Evolutionary conservation across 2,797 vertebrate species (phyloP).

Genomic region (Lerista edwardsae): DNA sequence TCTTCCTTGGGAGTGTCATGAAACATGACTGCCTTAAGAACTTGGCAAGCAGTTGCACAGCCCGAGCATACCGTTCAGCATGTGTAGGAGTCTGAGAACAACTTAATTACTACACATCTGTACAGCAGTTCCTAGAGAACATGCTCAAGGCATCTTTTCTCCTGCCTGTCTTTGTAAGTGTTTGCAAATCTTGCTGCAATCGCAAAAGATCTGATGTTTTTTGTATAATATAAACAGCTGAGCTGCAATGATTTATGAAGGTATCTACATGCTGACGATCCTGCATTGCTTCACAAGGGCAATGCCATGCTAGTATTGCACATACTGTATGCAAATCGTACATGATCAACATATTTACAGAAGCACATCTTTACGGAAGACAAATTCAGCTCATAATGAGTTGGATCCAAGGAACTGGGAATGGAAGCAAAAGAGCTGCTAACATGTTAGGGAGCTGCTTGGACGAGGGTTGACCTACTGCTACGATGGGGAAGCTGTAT

Average conservation of each 20-base stretch:
- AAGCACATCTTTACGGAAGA: not conserved
- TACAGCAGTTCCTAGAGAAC: conserved; percentile 20
- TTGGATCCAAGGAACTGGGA: not conserved
- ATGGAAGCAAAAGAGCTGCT: not conserved
- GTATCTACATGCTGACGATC: conserved; percentile 11
- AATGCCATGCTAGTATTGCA: not conserved
- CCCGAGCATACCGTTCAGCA: conserved; percentile 54
- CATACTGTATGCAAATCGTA: not conserved
- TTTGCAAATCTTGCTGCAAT: conserved; percentile 8
- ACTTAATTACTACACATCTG: conserved; percentile 53
- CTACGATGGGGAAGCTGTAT: not conserved
- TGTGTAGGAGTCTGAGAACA: conserved; percentile 49
- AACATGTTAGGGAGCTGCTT: not conserved
- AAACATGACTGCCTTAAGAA: conserved; percentile 65
- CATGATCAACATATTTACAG: no score
- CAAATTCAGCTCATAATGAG: not conserved
- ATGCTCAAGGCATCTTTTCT: not conserved
- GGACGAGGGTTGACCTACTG: conserved; percentile 8
- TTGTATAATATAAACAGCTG: conserved; percentile 1
- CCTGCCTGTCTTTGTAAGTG: not conserved
- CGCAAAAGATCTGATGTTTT: not conserved
- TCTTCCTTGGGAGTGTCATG: conserved; percentile 66
- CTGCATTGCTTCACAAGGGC: not conserved
- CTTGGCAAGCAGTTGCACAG: conserved; percentile 58
- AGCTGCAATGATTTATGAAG: conserved; percentile 18